Conservation (phyloP, 1,140 invertebrate species). For the Cylas formicarius region DNA sequence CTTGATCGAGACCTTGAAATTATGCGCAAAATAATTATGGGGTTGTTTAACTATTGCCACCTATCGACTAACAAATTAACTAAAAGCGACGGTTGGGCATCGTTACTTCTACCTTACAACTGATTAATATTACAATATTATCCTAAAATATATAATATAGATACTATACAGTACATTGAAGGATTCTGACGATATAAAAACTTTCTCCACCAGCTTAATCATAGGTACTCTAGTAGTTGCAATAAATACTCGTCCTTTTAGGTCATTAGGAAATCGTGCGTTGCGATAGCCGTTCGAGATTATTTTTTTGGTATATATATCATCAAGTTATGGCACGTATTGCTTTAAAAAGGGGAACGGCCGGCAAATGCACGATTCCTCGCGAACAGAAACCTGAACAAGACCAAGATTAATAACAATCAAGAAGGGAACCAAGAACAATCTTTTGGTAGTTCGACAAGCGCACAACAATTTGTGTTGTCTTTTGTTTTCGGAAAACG, state of each 20-base stretch:
- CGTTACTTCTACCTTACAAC: constrained; percentile 15
- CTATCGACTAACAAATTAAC: too few species aligned
- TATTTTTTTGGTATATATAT: constrained; percentile 28
- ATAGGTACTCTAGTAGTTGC: constrained; percentile 43
- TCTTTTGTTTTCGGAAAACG: too few species aligned
- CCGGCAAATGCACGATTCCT: constrained; percentile 12
- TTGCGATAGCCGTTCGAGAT: constrained; percentile 9
- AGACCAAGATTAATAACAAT: too few species aligned
- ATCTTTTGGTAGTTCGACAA: too few species aligned
- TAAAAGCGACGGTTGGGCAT: too few species aligned
- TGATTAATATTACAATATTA: constrained; percentile 24
- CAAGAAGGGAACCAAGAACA: constrained; percentile 14
- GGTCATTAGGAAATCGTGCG: constrained; percentile 8
- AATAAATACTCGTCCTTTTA: constrained; percentile 28
- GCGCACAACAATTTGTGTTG: too few species aligned
- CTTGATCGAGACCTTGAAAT: too few species aligned
- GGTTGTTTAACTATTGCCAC: too few species aligned
- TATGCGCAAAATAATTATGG: too few species aligned
- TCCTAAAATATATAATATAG: constrained; percentile 38
- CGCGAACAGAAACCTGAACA: constrained; percentile 7
- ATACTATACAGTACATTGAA: constrained; percentile 37
- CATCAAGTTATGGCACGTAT: constrained; percentile 29
- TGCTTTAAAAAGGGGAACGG: constrained; percentile 21
- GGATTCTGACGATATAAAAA: constrained; percentile 31
- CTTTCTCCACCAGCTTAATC: constrained; percentile 37